Evolutionary conservation across 2,888 invertebrate species (phyloP).

Genomic region (Lasius fuliginosus): DNA sequence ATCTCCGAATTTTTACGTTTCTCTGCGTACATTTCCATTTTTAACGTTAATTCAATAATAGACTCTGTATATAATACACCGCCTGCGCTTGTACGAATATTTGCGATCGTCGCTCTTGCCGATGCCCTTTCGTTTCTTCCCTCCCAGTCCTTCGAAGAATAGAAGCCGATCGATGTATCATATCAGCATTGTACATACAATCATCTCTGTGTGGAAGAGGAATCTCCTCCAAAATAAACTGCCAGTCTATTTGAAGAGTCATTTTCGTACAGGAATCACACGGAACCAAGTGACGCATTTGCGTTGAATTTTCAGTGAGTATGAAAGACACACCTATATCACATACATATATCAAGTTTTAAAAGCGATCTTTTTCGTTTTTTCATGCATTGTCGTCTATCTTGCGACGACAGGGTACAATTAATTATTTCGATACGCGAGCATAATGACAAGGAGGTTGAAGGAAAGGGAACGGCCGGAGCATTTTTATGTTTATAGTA

Average conservation of each 20-base stretch:
- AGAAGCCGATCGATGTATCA: neutral
- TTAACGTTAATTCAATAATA: constrained; percentile 59
- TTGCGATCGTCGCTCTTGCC: constrained; percentile 59
- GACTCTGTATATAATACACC: constrained; percentile 70
- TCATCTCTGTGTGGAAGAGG: neutral
- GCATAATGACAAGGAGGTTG: neutral
- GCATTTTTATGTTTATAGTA: constrained; percentile 73
- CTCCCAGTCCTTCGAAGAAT: constrained; percentile 47
- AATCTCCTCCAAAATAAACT: neutral
- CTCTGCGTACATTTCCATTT: constrained; percentile 67
- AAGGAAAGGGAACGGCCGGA: constrained; percentile 50
- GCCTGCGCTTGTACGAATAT: constrained; percentile 72
- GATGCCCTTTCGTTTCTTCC: constrained; percentile 49
- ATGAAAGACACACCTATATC: neutral
- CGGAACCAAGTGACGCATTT: neutral
- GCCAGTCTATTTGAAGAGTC: neutral
- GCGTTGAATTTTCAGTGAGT: neutral
- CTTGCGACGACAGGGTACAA: neutral
- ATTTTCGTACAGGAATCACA: neutral
- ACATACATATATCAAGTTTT: neutral
- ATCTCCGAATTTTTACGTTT: constrained; percentile 67
- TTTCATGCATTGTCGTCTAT: neutral
- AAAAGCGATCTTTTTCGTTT: neutral
- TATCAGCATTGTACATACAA: constrained; percentile 26
- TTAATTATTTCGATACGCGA: neutral